These are phyloP conservation scores for Drosophila quadrilineata DNA, from an alignment of 1,140 invertebrate genomes.

Conservation along the genomic window DNA sequence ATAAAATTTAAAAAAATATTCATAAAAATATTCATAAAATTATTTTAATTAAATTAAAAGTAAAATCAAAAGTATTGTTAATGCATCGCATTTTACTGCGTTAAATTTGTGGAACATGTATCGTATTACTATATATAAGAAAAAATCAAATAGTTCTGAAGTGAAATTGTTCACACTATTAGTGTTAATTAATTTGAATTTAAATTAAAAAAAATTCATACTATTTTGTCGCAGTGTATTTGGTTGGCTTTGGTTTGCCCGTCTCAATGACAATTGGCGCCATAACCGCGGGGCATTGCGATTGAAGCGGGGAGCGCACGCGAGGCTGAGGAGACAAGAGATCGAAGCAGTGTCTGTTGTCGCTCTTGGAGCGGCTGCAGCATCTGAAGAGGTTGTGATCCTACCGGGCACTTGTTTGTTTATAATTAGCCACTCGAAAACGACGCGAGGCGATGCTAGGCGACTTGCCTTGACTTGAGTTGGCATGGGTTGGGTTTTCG, in stretches of 20 bases:
- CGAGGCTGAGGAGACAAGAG: neutral
- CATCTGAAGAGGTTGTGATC: conserved; percentile 7
- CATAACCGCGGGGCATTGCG: conserved; percentile 65
- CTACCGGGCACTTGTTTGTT: conserved; percentile 64
- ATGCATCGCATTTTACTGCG: no score
- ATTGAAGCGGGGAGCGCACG: conserved; percentile 5
- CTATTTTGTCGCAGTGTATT: conserved; percentile 15
- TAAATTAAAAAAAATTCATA: neutral
- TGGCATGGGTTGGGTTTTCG: no score
- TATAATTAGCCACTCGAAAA: conserved; percentile 68
- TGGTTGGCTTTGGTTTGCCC: conserved; percentile 1
- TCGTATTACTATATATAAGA: no score
- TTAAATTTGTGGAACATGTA: no score
- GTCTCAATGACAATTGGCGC: conserved; percentile 77
- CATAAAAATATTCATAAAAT: no score
- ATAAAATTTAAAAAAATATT: no score
- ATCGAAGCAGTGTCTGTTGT: neutral
- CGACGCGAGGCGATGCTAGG: conserved; percentile 23
- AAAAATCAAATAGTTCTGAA: no score
- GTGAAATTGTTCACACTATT: no score
- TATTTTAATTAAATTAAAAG: no score
- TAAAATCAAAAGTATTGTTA: no score
- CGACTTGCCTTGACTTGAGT: no score
- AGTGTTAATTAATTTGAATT: no score
- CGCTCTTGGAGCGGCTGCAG: conserved; percentile 24